phyloP scores from a whole-genome alignment of 2,888 invertebrate genomes.

The Noctua comes region DNA sequence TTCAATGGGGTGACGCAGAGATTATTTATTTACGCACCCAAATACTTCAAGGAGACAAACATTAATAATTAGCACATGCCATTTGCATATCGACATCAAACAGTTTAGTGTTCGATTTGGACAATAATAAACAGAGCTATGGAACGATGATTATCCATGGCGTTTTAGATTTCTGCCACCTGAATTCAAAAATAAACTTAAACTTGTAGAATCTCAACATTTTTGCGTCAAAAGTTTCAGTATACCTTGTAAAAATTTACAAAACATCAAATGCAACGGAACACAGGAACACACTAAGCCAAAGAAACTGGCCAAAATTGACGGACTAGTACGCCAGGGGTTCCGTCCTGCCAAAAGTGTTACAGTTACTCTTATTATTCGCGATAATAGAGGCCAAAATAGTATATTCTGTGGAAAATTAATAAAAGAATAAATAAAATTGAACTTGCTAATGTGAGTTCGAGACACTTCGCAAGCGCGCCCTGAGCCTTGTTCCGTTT shows the following conservation, averaged over 20 bases:
- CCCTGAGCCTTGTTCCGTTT: too few species aligned
- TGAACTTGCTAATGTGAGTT: not conserved
- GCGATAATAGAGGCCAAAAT: not conserved
- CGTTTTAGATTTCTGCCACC: not conserved
- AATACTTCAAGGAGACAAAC: not conserved
- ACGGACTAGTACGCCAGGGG: not conserved
- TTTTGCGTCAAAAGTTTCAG: not conserved
- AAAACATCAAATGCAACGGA: not conserved
- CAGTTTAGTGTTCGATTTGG: not conserved
- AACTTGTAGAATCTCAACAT: not conserved
- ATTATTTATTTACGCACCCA: not conserved
- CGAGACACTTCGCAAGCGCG: not conserved
- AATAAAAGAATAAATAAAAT: too few species aligned
- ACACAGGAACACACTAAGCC: not conserved
- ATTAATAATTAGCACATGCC: not conserved
- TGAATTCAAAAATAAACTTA: not conserved
- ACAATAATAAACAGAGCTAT: not conserved
- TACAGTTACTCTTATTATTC: not conserved
- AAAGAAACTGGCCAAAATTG: not conserved
- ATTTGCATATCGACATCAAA: conserved; percentile 1
- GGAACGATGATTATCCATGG: not conserved
- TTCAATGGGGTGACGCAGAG: not conserved
- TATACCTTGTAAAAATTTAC: not conserved
- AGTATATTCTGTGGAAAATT: not conserved
- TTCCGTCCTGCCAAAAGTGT: not conserved